Evolutionary conservation across 2,888 invertebrate species (phyloP), one percentile per base, ranked within the genome.

Genomic region (Lamellibrachia columna): DNA sequence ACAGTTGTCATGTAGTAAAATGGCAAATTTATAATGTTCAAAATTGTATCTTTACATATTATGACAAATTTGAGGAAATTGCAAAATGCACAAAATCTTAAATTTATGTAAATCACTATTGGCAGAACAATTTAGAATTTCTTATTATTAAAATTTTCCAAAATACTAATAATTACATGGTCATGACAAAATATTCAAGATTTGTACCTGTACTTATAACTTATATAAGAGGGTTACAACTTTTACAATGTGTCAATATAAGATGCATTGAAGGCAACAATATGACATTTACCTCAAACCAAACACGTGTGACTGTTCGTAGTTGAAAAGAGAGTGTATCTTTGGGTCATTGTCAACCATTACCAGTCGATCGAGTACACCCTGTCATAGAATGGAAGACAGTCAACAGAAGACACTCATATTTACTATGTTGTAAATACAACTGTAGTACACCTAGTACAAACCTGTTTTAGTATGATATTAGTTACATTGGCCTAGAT

Each of bases 251-350:
- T 28, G 28, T 28, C 28, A 28, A 28, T 3, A 75, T 75, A 22
- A 15, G 75, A 75, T 75, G 75, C 22, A 75, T 15, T 15, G 75
- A 75, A 6, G 28, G 28, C 28, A 28, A 28, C 28, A 28, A 28
- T 75, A 75, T 15, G 3, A 15, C 22, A 11, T n/a, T 75, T 15
- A 96, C 96, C 96, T 95, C 52, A 96, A 94, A 40, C 96, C 96
- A 95, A 96, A 96, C 28, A 95, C 94, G 94, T 96, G 96, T 7
- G 96, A 96, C 94, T 96, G 96, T 93, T 96, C 96, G 93, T 95
- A 96, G 94, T 96, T 96, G 93, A 96, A 96, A 90, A 96, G 95
- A 3, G 96, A 96, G 92, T 95, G 95, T 11, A 95, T 94, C 93
- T 96, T 96, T 8, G 94, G 95, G 52, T 95, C 94, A 11, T 94